phyloP scores from a whole-genome alignment of 2,113 vertebrate genomes.

The Saguinus imperator region DNA sequence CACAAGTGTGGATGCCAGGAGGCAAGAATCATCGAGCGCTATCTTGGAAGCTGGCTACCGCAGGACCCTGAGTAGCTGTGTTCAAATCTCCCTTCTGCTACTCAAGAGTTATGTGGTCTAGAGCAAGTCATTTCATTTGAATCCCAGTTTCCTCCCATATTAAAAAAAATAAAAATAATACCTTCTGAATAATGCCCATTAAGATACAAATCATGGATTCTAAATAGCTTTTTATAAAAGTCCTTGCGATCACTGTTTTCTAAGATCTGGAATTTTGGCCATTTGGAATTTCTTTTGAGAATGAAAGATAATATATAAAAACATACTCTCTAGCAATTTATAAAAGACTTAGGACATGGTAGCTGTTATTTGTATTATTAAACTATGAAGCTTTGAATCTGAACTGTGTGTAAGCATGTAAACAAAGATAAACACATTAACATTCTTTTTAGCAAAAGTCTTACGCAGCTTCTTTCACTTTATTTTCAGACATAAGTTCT shows the following conservation, averaged over 20 bases:
- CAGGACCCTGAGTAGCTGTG: neutral
- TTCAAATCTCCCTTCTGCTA: neutral
- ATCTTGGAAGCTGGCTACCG: neutral
- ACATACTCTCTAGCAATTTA: neutral
- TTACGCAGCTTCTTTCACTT: neutral
- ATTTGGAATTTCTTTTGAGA: neutral
- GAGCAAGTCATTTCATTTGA: neutral
- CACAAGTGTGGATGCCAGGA: neutral
- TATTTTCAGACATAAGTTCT: too few relatives aligned
- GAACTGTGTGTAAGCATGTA: neutral
- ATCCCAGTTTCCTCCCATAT: neutral
- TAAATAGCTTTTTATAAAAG: neutral
- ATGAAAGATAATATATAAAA: neutral
- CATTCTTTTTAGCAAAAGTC: neutral
- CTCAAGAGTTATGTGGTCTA: neutral
- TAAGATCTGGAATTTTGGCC: neutral
- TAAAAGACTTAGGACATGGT: neutral
- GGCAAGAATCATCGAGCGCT: neutral
- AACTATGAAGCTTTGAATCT: neutral
- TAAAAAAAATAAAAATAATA: neutral
- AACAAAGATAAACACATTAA: neutral
- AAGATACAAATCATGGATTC: neutral
- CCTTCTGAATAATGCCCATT: neutral
- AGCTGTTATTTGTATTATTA: neutral
- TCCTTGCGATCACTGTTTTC: neutral